Evolutionary conservation across 1,140 invertebrate species (phyloP), one percentile per base, ranked within the genome.

Genomic region (Zaprionus tsacasi): DNA sequence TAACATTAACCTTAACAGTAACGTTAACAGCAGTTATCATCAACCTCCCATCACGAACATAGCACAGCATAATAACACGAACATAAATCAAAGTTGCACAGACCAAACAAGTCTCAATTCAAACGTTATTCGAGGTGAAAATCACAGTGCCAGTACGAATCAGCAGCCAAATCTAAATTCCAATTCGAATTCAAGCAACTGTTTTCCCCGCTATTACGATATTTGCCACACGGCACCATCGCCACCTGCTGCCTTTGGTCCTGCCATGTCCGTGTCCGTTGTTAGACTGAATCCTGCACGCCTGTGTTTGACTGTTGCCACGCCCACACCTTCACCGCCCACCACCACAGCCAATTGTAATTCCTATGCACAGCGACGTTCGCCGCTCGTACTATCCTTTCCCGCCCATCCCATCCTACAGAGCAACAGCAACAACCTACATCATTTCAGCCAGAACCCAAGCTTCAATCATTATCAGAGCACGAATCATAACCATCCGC

Each of bases 241-340:
- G 21, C 12, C 74, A 12, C 63, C 58, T 25, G 40, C 50, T 25
- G 69, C 81, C 17, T 87, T 78, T 69, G 80, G 83, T 63, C 78
- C n/a, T 15, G 40, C 83, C 67, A 87, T 87, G 83, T 88, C 83
- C 65, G 83, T 87, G 60, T 87, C 83, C 77, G 76, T 87, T 72
- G 83, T 87, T 43, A 65, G 83, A 80, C 63, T 87, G 35, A 83
- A 88, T 80, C 83, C 82, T 48, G 83, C 83, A 75, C 83, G 82
- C 57, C 79, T 87, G 57, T 87, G 82, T 79, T 67, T 87, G 48
- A 88, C 83, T 43, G 83, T 87, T 67, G 80, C 74, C 30, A 76
- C 73, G 30, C 60, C 70, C 6, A 36, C 78, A 8, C 56, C 58
- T 13, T 35, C 70, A 48, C 12, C 21, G 35, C 30, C 52, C 10